Evolutionary conservation across 1,140 invertebrate genomes (phyloP).

Genomic region (Pantala flavescens): DNA sequence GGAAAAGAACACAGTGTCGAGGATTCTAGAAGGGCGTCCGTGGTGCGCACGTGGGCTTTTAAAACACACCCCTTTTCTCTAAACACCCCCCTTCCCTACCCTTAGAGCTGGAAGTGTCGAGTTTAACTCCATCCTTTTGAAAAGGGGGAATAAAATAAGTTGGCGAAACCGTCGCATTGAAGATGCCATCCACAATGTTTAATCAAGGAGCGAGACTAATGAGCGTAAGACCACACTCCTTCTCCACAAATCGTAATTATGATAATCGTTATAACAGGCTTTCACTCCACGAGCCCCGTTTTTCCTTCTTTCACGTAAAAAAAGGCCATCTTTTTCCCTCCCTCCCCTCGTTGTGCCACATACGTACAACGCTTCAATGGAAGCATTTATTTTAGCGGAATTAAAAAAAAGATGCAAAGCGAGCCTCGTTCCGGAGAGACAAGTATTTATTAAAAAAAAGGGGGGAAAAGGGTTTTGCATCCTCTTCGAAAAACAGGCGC

Average conservation of each 20-base stretch:
- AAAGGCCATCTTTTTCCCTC: not conserved
- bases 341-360: not conserved
- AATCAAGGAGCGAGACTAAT: constrained; percentile 1
- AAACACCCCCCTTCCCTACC: too few species aligned
- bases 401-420: too few species aligned
- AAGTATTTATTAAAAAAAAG: too few species aligned
- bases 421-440: too few species aligned
- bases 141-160: not conserved
- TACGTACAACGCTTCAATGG: not conserved
- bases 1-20: too few species aligned
- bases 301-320: not conserved
- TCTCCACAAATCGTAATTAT: not conserved
- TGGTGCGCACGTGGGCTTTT: too few species aligned
- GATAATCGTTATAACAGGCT: not conserved
- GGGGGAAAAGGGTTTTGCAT: too few species aligned
- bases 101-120: too few species aligned
- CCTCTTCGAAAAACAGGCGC: too few species aligned
- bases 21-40: too few species aligned
- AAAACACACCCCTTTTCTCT: too few species aligned
- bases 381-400: not conserved
- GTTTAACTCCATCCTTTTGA: not conserved
- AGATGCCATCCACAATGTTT: not conserved
- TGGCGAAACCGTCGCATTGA: not conserved
- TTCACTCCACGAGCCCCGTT: not conserved
- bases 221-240: not conserved